A percentile compares a stretch with the other conserved stretches of the same genome.
Evolutionary conservation across 35 echinoderm and acorn worm genomes (phyloP).

Genomic region (Hemicentrotus pulcherrimus): DNA sequence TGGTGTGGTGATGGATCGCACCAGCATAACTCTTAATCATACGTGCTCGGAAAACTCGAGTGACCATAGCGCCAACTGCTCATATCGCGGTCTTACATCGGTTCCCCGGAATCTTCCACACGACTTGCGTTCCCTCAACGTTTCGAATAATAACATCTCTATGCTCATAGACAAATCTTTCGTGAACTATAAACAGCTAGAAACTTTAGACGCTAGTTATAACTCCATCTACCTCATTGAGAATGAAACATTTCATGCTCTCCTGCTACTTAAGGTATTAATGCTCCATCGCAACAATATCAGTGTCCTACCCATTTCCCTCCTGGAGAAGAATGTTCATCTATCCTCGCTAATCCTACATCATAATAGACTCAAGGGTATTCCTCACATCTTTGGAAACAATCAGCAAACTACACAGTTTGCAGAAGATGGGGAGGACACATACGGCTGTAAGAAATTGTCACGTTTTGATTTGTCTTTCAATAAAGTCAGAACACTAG

Average conservation of each 20-base stretch:
- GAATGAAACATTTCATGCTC: background rate
- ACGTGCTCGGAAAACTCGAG: background rate
- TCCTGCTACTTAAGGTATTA: background rate
- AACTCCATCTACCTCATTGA: background rate
- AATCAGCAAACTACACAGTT: background rate
- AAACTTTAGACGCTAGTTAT: background rate
- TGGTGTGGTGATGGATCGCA: background rate
- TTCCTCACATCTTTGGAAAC: background rate
- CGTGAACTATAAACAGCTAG: background rate
- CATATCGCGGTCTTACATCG: background rate
- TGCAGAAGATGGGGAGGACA: background rate
- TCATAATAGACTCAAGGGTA: background rate
- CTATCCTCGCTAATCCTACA: background rate
- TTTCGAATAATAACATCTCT: background rate
- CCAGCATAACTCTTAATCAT: background rate
- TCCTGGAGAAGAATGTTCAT: background rate
- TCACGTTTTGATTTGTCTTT: background rate
- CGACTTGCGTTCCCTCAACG: background rate
- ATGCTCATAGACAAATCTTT: background rate
- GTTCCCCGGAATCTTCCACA: conserved; percentile 38
- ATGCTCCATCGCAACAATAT: background rate
- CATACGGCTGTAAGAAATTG: background rate
- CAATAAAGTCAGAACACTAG: background rate
- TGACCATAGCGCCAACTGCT: background rate
- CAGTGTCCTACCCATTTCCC: background rate